phyloP scores from a whole-genome alignment of 2,888 invertebrate genomes.

The Ischnus inquisitorius region DNA sequence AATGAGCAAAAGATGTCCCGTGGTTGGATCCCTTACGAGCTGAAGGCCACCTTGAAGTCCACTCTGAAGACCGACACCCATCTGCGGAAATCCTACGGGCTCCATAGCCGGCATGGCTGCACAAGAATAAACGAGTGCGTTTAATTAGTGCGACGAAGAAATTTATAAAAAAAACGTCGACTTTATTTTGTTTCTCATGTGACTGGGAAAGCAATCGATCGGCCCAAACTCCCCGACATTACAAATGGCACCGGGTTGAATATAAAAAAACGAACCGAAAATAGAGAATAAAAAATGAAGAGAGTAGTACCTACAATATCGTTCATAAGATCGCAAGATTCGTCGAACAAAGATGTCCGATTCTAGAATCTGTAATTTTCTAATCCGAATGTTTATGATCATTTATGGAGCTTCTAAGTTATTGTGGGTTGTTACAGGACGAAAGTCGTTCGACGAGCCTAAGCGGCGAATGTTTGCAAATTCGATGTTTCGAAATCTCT shows the following conservation, averaged over 20 bases:
- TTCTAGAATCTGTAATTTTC: not conserved
- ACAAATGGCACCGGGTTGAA: not conserved
- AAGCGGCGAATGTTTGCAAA: not conserved
- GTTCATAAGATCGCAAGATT: not conserved
- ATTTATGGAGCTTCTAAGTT: not conserved
- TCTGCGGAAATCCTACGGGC: constrained; percentile 90
- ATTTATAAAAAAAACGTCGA: not conserved
- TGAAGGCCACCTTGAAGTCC: constrained; percentile 86
- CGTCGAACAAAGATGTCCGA: not conserved
- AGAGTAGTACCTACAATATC: not conserved
- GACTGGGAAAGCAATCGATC: constrained; percentile 63
- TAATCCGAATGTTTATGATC: not conserved
- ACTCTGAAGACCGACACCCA: constrained; percentile 80
- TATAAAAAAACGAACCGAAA: constrained; percentile 4
- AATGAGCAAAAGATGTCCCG: constrained; percentile 93
- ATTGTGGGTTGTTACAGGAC: not conserved
- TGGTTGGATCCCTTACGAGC: constrained; percentile 94
- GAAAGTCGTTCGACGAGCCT: not conserved
- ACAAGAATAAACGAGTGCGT: constrained; percentile 62
- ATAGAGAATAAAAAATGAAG: constrained; percentile 12
- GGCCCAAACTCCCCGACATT: constrained; percentile 61
- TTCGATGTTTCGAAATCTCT: not conserved
- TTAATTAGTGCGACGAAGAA: not conserved
- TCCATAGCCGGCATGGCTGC: constrained; percentile 88
- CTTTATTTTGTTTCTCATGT: not conserved